Evolutionary conservation across 2,113 vertebrate species (phyloP), one percentile per base, ranked within the genome.

Genomic region (Lamprologus sp.): DNA sequence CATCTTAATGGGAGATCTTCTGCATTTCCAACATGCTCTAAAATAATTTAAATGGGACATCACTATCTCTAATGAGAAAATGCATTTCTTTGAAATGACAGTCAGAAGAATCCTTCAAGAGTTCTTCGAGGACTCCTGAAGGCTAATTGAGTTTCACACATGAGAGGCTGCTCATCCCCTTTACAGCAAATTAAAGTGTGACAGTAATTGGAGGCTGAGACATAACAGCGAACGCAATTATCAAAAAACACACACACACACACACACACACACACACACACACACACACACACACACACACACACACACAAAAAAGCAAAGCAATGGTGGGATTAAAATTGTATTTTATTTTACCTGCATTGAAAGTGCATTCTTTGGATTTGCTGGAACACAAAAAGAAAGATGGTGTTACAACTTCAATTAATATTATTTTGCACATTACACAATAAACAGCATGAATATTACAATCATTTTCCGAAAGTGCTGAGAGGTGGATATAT

Each of bases 361-460:
- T 98, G 92, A 97, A 92, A 85, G 95, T 95, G 90, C 96, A 97
- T 95, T 98, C 97, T 96, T 98, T 98, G 91, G 97, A 96, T 97
- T 97, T 98, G 91, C 97, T 98, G 95, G 70, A 95, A 89, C 33
- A 94, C 37, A 91, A 33, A 68, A 54, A 79, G 7, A 49, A 21
- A 53, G 0, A 45, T 31, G 70, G 53, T 2, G 10, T 40, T 19
- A 10, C 4, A 0, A 80, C 6, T n/a, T 55, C 9, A 10, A 13
- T 31, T 6, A 7, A 19, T 21, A 58, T 35, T 6, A 11, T 40
- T 49, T 42, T 49, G n/a, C 11, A 21, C 3, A 56, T 77, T 1
- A 63, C 28, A 73, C 23, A 2, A 47, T 3, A 4, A 84, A 33
- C 33, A 8, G 15, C 12, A 19, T 40, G 35, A 6, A 35, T 2